Conservation (phyloP, 2,113 vertebrate genomes). For the Ceyx melanurus region DNA sequence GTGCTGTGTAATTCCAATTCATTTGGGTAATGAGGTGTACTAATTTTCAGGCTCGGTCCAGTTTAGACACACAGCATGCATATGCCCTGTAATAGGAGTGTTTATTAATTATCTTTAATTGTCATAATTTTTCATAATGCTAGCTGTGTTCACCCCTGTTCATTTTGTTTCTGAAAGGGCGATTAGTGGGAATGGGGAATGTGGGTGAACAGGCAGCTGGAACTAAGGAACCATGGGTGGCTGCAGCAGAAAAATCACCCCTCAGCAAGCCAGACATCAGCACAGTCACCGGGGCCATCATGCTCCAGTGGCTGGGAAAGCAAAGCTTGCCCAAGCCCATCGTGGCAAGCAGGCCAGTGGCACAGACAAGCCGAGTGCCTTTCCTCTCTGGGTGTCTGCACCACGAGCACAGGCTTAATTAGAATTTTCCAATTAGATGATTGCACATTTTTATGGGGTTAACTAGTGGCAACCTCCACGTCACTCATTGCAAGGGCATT, state of each 20-base stretch:
- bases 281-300: neutral
- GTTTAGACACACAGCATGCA: slow-evolving; percentile 52
- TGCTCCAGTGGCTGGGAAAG: slow-evolving; percentile 24
- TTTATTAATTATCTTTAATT: slow-evolving; percentile 74
- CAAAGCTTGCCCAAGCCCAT: neutral
- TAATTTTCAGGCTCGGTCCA: slow-evolving; percentile 45
- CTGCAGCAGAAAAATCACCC: neutral
- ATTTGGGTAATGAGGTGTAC: slow-evolving; percentile 67
- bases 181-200: neutral
- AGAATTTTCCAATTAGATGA: slow-evolving; percentile 28
- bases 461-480: neutral
- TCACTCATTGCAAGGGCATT: neutral
- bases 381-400: neutral
- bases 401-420: neutral
- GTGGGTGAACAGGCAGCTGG: slow-evolving; percentile 37
- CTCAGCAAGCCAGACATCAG: neutral
- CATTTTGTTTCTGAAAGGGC: slow-evolving; percentile 39
- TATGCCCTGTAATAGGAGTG: slow-evolving; percentile 63
- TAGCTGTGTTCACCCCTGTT: slow-evolving; percentile 17
- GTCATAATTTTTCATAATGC: slow-evolving; percentile 55
- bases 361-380: neutral
- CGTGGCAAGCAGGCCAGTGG: neutral
- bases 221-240: slow-evolving; percentile 19
- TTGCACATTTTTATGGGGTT: slow-evolving; percentile 12
- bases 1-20: slow-evolving; percentile 34